A percentile compares a stretch with the other conserved stretches of the same genome.
Conservation (phyloP, 2,113 vertebrate species). For the Ciconia maguari region DNA sequence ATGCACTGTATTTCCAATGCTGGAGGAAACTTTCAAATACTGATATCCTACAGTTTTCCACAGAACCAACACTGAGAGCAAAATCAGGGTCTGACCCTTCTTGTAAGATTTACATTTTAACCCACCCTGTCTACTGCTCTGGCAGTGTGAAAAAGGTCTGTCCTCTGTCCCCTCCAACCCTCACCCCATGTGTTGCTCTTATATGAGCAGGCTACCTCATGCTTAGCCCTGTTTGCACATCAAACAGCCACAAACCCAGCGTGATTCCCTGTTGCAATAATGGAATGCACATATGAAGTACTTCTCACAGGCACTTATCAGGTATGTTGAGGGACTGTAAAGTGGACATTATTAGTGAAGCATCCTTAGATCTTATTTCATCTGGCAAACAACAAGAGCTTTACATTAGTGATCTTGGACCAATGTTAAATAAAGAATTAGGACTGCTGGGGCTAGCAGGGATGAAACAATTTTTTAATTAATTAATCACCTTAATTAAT, state of each 20-base stretch:
- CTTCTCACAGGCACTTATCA: not conserved
- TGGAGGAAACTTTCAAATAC: not conserved
- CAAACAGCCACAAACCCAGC: not conserved
- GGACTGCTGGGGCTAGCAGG: not conserved
- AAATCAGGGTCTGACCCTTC: not conserved
- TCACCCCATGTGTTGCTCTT: rapidly evolving
- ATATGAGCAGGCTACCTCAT: not conserved
- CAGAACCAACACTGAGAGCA: not conserved
- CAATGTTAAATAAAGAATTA: not conserved
- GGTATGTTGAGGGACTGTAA: not conserved
- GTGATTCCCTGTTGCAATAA: not conserved
- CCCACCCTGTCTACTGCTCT: not conserved
- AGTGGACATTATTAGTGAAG: not conserved
- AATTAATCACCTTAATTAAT: not conserved
- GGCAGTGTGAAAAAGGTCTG: not conserved
- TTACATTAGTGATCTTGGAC: not conserved
- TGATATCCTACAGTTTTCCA: not conserved
- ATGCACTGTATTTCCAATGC: not conserved
- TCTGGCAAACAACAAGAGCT: not conserved
- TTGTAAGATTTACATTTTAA: not conserved
- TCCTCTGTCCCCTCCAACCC: not conserved
- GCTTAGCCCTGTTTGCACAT: not conserved
- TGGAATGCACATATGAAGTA: not conserved
- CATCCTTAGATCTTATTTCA: not conserved
- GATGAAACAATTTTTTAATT: not conserved